Base-by-base conservation (phyloP, 2,888 invertebrate genomes). In the Drosophila peninsularis region DNA sequence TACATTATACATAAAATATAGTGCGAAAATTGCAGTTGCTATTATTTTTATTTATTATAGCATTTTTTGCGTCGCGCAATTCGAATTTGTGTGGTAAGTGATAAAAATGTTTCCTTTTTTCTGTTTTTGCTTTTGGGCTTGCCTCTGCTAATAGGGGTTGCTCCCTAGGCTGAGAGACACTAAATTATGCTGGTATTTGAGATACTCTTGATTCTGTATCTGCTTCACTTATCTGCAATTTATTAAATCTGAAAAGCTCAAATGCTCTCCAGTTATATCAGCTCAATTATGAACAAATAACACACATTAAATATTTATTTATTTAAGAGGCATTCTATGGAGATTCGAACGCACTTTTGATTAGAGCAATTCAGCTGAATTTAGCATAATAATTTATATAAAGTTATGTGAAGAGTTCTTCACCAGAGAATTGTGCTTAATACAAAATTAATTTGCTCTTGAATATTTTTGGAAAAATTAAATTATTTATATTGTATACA, bases 1-100 rank as follows among this genome's bases (percentile, higher is more conserved):
- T 70, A 80, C 83, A 86, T 83, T 86, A 77, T 66, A 81, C 84
- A 77, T 75, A 80, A 88, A 81, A 88, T 85, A 82, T 82, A 88
- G 85, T 85, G 83, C 81, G 80, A 85, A 85, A 85, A 83, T 88
- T 85, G 88, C 82, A 74, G 78, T 77, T 66, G 75, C 71, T 78
- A 71, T 78, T 77, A 75, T 78, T 70, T 75, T 77, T 77, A 77
- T 77, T 77, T 77, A 78, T 78, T 77, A 77, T 61, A 30, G 39
- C 58, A 74, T 57, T 74, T 62, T 62, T 62, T 69, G 64, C 71
- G 58, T 58, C 57, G 70, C 74, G 70, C 61, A 65, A 65, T 67
- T 56, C 62, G 75, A 60, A 76, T 72, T 75, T 78, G 63, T 79
- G 78, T 79, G 78, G 70, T 71, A 78, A 79, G 80, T 78, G 78